A percentile compares a stretch with the other conserved stretches of the same genome.
Evolutionary conservation across 2,113 vertebrate species (phyloP).

Genomic region (Cyphomyrus plagiostoma): DNA sequence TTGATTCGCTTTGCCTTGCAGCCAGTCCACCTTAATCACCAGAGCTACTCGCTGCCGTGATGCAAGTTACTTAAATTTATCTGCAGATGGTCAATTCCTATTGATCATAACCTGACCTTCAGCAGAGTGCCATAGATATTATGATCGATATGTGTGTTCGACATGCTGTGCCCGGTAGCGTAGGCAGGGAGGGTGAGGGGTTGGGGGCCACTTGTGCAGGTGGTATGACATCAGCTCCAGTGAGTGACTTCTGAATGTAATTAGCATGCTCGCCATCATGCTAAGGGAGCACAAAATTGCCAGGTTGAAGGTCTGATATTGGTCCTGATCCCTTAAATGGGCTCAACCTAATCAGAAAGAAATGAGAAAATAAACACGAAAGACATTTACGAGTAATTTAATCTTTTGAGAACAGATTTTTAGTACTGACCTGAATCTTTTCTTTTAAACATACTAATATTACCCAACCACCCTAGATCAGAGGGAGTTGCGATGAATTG

Average conservation of each 20-base stretch:
- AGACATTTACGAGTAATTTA: neutral
- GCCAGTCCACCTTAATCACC: conserved; percentile 74
- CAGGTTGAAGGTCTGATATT: neutral
- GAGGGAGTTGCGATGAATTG: neutral
- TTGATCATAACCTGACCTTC: conserved; percentile 79
- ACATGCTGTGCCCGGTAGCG: conserved; percentile 65
- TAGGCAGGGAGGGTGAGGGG: conserved; percentile 14
- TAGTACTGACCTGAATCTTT: neutral
- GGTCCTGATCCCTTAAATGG: neutral
- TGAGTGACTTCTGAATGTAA: neutral
- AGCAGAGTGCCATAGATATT: conserved; percentile 73
- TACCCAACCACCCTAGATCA: neutral
- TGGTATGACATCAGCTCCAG: neutral
- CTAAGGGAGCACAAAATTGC: neutral
- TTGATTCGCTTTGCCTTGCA: neutral
- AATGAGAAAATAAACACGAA: neutral
- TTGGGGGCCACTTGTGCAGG: neutral
- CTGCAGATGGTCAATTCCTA: conserved; percentile 80
- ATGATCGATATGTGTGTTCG: conserved; percentile 78
- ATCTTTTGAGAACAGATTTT: neutral
- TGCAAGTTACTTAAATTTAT: conserved; percentile 77
- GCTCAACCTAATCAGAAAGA: neutral
- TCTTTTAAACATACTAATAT: neutral
- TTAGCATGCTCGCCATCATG: neutral
- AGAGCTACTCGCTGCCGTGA: conserved; percentile 64